Conservation (phyloP, 2,797 vertebrate species). For the Cephalopachus bancanus region DNA sequence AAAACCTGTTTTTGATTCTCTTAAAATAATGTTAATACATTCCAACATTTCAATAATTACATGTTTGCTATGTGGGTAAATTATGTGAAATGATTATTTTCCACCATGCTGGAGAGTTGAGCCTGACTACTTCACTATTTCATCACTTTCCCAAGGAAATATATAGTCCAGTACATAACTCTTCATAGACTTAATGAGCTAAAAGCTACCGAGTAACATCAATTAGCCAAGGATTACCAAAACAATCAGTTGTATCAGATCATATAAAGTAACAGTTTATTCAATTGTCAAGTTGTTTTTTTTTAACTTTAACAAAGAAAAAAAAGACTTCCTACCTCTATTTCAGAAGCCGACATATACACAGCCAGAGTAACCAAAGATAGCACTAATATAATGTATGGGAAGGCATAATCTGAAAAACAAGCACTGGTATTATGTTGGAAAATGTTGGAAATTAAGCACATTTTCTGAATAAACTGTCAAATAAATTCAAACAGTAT, state of each 20-base stretch:
- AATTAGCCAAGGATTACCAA: neutral
- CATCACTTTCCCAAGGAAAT: constrained; percentile 33
- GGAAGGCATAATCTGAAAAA: constrained; percentile 97
- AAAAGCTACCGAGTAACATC: neutral
- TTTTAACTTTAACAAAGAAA: neutral
- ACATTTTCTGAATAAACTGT: constrained; percentile 49
- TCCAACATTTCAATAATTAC: constrained; percentile 49
- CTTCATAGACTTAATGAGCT: neutral
- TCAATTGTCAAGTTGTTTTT: constrained; percentile 49
- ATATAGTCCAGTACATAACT: neutral
- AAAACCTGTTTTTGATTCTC: constrained; percentile 36
- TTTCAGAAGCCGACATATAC: constrained; percentile 99
- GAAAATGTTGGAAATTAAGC: constrained; percentile 46
- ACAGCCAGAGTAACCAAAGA: constrained; percentile 97
- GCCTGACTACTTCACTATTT: neutral
- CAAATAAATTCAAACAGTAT: constrained; percentile 4
- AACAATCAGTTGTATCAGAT: neutral
- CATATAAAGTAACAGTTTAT: neutral
- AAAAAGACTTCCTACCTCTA: constrained; percentile 92
- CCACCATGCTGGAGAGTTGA: neutral
- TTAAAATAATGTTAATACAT: constrained; percentile 32
- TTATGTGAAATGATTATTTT: neutral
- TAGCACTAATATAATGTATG: constrained; percentile 97
- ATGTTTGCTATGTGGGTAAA: constrained; percentile 10
- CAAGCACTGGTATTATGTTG: constrained; percentile 54